Evolutionary conservation across 2,888 invertebrate genomes (phyloP), one percentile per base, ranked within the genome.

Genomic region (Chloromyia formosa): DNA sequence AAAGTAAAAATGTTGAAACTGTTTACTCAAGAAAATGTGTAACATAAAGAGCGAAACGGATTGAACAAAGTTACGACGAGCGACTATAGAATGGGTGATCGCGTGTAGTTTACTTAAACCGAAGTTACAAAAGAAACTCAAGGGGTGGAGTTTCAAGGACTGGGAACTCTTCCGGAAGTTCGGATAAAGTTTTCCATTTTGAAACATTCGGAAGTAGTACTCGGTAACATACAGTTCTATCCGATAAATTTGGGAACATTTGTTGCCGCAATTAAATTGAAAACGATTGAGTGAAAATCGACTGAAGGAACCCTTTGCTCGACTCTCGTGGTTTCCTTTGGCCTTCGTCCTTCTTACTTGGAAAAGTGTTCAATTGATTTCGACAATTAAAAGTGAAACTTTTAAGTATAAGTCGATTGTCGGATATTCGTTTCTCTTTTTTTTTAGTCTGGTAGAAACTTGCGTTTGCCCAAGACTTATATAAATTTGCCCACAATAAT

Each of bases 241-340:
- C 12, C 49, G 16, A 49, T 49, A n/a, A 49, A 49, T 49, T 35
- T 49, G 49, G 16, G 12, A 12, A 49, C 49, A 49, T n/a, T 56
- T 56, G 56, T 20, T 56, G 56, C 56, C 16, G 56, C 56, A 56
- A 56, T 56, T 20, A 56, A 56, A 56, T 56, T 56, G 56, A 56
- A 56, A 56, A 56, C 18, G 56, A 18, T 56, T 56, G 18, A 56
- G 20, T 16, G 56, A 10, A 56, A 56, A 56, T 56, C 27, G 27
- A 35, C 2, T 35, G 27, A 7, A 35, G 27, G 2, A 7, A 35
- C 3, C 7, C 3, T 35, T 7, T 2, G 7, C 27, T 35, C 27
- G 2, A 35, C 27, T 35, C 27, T 35, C 27, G 27, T 35, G 27
- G 27, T 35, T 35, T 35, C 7, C 27, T 35, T 2, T 35, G 27